Base-by-base conservation (phyloP, 2,113 vertebrate genomes). In the Zapus hudsonius region DNA sequence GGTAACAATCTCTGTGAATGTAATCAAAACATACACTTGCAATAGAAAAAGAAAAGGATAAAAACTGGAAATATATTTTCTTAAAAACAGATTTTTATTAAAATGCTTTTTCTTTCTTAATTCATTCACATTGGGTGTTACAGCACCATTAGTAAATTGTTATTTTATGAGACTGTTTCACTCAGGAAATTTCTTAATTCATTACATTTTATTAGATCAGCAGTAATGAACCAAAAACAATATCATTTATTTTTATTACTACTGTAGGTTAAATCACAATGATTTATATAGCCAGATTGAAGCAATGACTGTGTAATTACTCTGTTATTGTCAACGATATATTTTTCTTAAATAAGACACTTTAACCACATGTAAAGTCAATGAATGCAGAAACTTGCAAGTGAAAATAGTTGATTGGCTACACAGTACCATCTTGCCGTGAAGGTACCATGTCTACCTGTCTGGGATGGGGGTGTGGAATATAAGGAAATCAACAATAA, bases 181-280 rank as follows among this genome's bases (percentile, higher is more conserved):
- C 89, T 97, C 59, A 97, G 92, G 93, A 97, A 94, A 96, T 95
- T 97, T 98, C 93, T 84, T 23, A 97, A 97, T 96, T 97, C 74
- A 91, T 98, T 97, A 92, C 97, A 96, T 97, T 97, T 98, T 97
- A 97, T 97, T 98, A 97, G 96, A 97, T 98, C 96, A 98, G 86
- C 93, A 97, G 97, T 98, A 98, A 98, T 97, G 97, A 98, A 97
- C 97, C 96, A 97, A 98, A 97, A 93, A 83, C 75, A 95, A 93
- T 97, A 97, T 97, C 3, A 98, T 98, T 98, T 98, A 97, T 98
- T 98, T 98, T 98, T 98, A 98, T 98, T 98, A 97, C 96, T 97
- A 95, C 89, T 97, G 78, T 96, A 97, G 96, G 89, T 95, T 98
- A 97, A 98, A 98, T 97, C 96, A 97, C 94, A 90, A 97, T 98